Conservation (phyloP, 1,140 invertebrate species). For the Plodia interpunctella region DNA sequence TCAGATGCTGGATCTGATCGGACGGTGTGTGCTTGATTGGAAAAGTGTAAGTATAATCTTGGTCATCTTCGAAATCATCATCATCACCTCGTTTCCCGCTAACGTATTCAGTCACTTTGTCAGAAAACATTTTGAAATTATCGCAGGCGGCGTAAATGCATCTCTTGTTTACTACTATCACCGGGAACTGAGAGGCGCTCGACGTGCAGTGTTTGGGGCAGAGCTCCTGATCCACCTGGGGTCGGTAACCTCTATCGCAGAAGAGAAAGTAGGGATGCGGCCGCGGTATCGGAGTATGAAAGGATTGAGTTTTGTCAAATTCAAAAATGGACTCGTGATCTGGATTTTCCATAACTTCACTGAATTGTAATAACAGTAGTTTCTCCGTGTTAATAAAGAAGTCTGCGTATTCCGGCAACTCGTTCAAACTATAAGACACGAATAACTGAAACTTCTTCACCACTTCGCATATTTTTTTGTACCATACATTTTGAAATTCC, state of each 20-base stretch:
- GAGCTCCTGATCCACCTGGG: conserved; percentile 38
- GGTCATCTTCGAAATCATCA: conserved; percentile 44
- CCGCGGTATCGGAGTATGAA: conserved; percentile 36
- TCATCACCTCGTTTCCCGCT: conserved; percentile 34
- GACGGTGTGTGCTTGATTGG: conserved; percentile 42
- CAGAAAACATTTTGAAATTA: conserved; percentile 46
- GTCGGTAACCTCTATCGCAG: conserved; percentile 51
- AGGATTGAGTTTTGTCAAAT: conserved; percentile 26
- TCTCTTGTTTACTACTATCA: conserved; percentile 54
- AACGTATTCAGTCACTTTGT: conserved; percentile 46
- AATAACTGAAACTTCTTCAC: conserved; percentile 63
- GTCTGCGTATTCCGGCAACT: conserved; percentile 55
- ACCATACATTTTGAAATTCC: conserved; percentile 49
- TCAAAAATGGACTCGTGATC: conserved; percentile 47
- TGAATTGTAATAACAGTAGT: conserved; percentile 58
- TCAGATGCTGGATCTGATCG: conserved; percentile 36
- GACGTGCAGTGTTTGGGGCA: conserved; percentile 53
- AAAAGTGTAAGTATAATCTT: conserved; percentile 43
- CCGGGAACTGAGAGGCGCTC: conserved; percentile 51
- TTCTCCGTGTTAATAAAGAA: conserved; percentile 67
- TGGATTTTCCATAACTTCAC: conserved; percentile 45
- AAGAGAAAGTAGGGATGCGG: conserved; percentile 57
- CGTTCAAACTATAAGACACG: conserved; percentile 51
- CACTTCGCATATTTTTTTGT: conserved; percentile 56
- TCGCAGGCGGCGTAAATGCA: conserved; percentile 59